Percentiles rank a stretch among this genome's conserved stretches.
phyloP scores from a whole-genome alignment of 2,797 vertebrate genomes.

The Dallia pectoralis region DNA sequence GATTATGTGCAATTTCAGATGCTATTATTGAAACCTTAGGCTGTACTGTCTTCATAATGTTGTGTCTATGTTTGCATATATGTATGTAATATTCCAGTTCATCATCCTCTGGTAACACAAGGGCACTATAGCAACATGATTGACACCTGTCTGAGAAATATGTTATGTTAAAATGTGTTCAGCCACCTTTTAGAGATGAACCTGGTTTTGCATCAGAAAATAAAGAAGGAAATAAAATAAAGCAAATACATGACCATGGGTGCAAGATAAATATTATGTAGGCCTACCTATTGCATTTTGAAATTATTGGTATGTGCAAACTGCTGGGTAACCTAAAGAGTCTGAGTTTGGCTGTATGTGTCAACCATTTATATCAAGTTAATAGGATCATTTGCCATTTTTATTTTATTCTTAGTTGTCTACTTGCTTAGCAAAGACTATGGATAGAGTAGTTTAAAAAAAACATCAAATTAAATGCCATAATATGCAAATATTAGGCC shows the following conservation, averaged over 20 bases:
- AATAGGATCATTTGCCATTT: slow-evolving; percentile 8
- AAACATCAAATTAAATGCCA: not conserved
- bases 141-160: not conserved
- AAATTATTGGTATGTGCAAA: not conserved
- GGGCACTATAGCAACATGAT: not conserved
- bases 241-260: slow-evolving; percentile 1
- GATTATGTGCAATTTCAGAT: not conserved
- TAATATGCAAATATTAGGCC: slow-evolving; percentile 7
- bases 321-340: not conserved
- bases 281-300: not conserved
- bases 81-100: not conserved
- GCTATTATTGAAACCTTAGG: not conserved
- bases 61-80: not conserved
- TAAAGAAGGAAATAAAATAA: slow-evolving; percentile 38
- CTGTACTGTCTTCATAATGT: not conserved
- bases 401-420: not conserved
- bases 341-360: not conserved
- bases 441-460: not conserved
- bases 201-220: not conserved
- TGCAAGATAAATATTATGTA: slow-evolving; percentile 5
- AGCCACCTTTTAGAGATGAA: not conserved
- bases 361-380: not conserved
- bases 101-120: not conserved
- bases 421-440: not conserved
- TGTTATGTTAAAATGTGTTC: not conserved